Base-by-base conservation (phyloP, 2,888 invertebrate genomes). In the Microdon myrmicae region DNA sequence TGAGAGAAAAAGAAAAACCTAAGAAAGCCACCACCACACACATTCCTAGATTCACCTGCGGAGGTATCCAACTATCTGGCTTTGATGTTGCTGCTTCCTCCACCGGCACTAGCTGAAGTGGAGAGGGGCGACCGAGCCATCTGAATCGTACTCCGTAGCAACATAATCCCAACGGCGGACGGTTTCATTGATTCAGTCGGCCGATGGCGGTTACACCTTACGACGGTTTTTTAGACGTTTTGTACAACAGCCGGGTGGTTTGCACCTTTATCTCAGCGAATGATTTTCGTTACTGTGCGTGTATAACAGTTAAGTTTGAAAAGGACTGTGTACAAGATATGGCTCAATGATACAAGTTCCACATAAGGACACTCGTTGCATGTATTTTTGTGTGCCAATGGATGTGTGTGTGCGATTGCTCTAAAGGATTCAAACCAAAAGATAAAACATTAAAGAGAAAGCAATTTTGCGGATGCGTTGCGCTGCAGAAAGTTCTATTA, bases 131-230 rank as follows among this genome's bases (percentile, higher is more conserved):
- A 47, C 22, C 43, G 53, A 53, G 49, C 56, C 44, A 49, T 38
- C 51, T 14, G 13, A 26, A 19, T 22, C 16, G 10, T 28, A 37
- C 53, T 54, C 37, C 43, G 20, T 25, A 23, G 44, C 45, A 56
- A 56, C 56, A 58, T 51, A 64, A 49, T 56, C 28, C 51, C 58
- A 64, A 51, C 58, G 19, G 12, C 56, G 45, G n/a, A 34, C 43
- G 58, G 58, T 51, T 58, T 34, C 58, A 64, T 64, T 53, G 64
- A 64, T 64, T 64, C 64, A 64, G 64, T 64, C 64, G 37, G 41
- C 53, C 37, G 51, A 35, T 39, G 49, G 29, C 41, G 64, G 51
- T 53, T 64, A 53, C 51, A 58, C 61, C 51, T 64, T 55, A 55
- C 55, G 61, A 51, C 61, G 45, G 61, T 41, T 12, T 19, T n/a